phyloP scores from a whole-genome alignment of 2,888 invertebrate species.

The Trachelus troglodyta region DNA sequence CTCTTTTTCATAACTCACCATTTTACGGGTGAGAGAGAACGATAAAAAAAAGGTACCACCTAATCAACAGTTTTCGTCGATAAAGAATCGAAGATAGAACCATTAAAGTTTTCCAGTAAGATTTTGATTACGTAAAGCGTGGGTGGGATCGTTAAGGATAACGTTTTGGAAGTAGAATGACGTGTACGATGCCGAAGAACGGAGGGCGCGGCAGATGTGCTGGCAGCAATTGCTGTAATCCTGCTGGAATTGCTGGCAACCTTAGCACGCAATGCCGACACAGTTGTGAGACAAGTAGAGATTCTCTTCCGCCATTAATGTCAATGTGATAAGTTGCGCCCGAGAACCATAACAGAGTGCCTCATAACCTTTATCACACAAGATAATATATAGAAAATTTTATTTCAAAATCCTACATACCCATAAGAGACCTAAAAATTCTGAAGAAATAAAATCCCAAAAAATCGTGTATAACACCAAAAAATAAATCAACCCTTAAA shows the following conservation, averaged over 20 bases:
- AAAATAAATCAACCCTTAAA: no score
- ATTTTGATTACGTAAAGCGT: constrained; percentile 11
- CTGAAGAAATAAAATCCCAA: no score
- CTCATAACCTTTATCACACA: not conserved
- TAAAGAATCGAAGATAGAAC: no score
- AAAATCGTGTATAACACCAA: no score
- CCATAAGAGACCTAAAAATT: no score
- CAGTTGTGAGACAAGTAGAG: constrained; percentile 1
- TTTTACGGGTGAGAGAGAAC: no score
- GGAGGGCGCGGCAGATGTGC: not conserved
- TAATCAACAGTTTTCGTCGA: no score
- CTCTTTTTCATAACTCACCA: no score
- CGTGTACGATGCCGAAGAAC: not conserved
- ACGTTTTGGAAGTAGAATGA: not conserved
- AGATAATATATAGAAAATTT: not conserved
- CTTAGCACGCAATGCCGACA: constrained; percentile 4
- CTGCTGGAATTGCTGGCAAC: no score
- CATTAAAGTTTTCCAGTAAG: constrained; percentile 1
- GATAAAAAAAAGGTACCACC: no score
- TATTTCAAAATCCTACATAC: no score
- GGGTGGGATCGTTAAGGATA: not conserved
- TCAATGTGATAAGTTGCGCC: constrained; percentile 7
- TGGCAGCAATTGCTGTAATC: no score
- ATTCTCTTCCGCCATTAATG: constrained; percentile 14
- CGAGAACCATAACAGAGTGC: not conserved